phyloP scores from a whole-genome alignment of 1,140 invertebrate genomes.

The Popillia japonica region DNA sequence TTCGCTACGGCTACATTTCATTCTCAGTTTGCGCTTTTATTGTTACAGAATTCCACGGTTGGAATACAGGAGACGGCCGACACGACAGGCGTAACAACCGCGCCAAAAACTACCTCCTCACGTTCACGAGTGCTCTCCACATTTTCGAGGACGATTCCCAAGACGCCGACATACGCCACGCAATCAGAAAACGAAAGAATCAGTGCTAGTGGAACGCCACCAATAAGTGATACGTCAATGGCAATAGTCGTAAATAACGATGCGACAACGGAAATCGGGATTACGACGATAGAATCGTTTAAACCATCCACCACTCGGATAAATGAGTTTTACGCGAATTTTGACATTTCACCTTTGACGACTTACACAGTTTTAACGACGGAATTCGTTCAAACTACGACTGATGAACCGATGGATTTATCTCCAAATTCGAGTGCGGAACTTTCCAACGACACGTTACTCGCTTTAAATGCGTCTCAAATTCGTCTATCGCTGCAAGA shows the following conservation, averaged over 20 bases:
- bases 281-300: no score
- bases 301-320: no score
- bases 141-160: no score
- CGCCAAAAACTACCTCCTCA: background rate
- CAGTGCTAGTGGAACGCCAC: no score
- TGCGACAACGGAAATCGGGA: no score
- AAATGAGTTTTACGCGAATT: no score
- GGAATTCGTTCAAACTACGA: background rate
- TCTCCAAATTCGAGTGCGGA: background rate
- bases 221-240: no score
- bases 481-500: slow-evolving; percentile 38
- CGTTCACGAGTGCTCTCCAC: no score
- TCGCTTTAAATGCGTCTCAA: background rate
- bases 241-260: no score
- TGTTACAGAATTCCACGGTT: background rate
- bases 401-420: background rate
- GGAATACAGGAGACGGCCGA: background rate
- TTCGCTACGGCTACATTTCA: background rate
- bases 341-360: no score
- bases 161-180: no score
- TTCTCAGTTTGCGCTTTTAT: background rate
- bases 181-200: background rate
- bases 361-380: no score
- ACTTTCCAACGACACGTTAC: background rate
- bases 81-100: background rate